Conservation (phyloP, 2,888 invertebrate species). For the Caenorhabditis sinica region DNA sequence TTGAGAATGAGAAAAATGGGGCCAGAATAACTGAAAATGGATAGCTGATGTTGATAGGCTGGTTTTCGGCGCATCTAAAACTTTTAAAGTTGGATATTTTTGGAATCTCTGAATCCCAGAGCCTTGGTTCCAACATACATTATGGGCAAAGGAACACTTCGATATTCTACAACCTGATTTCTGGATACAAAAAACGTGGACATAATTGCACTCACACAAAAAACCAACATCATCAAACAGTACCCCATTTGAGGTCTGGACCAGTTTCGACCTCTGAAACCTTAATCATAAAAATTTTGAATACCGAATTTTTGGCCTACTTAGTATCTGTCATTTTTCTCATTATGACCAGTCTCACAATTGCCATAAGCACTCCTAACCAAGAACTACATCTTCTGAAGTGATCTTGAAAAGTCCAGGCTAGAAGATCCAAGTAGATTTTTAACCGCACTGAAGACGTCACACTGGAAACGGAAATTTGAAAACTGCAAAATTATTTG, state of each 20-base stretch:
- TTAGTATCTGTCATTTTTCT: neutral
- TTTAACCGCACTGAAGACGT: neutral
- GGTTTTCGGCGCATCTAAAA: slow-evolving; percentile 44
- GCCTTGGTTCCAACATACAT: neutral
- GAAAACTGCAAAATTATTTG: neutral
- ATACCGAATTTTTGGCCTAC: neutral
- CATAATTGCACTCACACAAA: slow-evolving; percentile 8
- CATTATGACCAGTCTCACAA: slow-evolving; percentile 25
- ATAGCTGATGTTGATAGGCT: slow-evolving; percentile 1
- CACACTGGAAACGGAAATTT: slow-evolving; percentile 21
- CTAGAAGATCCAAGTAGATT: slow-evolving; percentile 21
- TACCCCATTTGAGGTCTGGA: slow-evolving; percentile 27
- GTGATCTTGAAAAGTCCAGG: slow-evolving; percentile 22
- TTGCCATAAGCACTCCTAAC: slow-evolving; percentile 32
- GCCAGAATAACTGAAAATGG: slow-evolving; percentile 18
- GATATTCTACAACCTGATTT: slow-evolving; percentile 22
- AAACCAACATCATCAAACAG: neutral
- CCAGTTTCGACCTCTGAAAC: slow-evolving; percentile 10
- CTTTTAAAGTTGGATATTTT: too few species aligned
- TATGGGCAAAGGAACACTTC: slow-evolving; percentile 19
- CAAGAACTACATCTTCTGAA: slow-evolving; percentile 40
- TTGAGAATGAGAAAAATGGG: neutral
- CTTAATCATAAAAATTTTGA: neutral
- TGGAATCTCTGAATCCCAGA: too few species aligned
- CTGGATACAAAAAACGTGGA: slow-evolving; percentile 23